Evolutionary conservation across 2,113 vertebrate genomes (phyloP), one percentile per base, ranked within the genome.

Genomic region (Cinclus mexicanus): DNA sequence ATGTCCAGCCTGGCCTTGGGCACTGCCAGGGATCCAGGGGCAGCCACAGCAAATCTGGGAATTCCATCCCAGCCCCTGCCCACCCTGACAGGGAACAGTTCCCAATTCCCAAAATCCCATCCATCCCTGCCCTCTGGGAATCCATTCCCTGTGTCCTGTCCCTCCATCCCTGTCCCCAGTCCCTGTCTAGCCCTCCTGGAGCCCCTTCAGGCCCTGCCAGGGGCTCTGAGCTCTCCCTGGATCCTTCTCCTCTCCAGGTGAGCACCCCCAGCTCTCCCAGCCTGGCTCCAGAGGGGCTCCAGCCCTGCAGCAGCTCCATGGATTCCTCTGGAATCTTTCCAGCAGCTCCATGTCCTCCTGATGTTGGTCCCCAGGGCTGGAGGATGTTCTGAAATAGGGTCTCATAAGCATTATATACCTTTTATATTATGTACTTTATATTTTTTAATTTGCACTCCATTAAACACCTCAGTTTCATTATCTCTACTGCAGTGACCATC

Each of bases 51-150:
- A 7, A 1, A 10, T 63, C 81, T 44, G 47, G 21, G 12, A 2
- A n/a, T 1, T 3, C 44, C 3, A 4, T 14, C 0, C 56, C 46
- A 71, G 19, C 1, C 2, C 29, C 17, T 81, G 0, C 14, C 22
- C 80, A n/a, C 29, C n/a, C 9, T 33, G 4, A 18, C 53, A 33
- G 31, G 31, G 49, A 50, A 7, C 8, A 55, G 22, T n/a, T 56
- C 19, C 55, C n/a, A 37, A 37, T n/a, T 7, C 31, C 55, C 20
- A 21, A 56, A 18, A 55, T 55, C 26, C 52, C 28, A 53, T 4
- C 26, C 67, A 49, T 3, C 49, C 49, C 24, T 50, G 24, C 49
- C 49, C 24, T 50, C 49, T 50, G 25, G 49, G 24, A 6, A 50
- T 14, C 49, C 49, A 37, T 63, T 53, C 68, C 26, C 68, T 53